These are phyloP conservation scores for Indri indri DNA, from an alignment of 2,113 vertebrate genomes.

Conservation along the genomic window DNA sequence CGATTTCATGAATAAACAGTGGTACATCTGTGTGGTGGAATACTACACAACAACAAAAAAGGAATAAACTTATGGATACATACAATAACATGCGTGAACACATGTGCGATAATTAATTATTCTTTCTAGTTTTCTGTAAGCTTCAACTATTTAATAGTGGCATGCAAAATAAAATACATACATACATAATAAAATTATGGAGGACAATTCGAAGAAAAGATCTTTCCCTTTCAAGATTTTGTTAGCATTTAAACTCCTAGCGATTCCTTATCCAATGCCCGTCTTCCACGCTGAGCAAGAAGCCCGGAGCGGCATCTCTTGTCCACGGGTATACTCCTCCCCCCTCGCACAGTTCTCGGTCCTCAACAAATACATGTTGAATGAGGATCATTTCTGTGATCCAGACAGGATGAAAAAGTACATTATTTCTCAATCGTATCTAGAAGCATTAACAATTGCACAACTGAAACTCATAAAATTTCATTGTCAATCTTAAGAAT, in stretches of 20 bases:
- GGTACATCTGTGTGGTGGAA: fast-evolving
- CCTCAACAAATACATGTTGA: background rate
- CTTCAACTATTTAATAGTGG: background rate
- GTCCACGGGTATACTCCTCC: fast-evolving
- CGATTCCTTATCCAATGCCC: background rate
- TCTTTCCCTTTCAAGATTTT: background rate
- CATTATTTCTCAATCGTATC: background rate
- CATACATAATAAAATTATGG: too few relatives aligned
- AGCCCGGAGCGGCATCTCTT: fast-evolving
- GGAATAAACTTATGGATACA: fast-evolving
- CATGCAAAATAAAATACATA: background rate
- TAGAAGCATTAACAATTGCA: background rate
- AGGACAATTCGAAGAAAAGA: background rate
- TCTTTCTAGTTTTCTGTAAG: background rate
- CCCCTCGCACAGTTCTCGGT: fast-evolving
- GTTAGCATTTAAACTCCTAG: background rate
- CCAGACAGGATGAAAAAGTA: background rate
- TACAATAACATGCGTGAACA: fast-evolving
- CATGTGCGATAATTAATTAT: fast-evolving
- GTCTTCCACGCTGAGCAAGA: fast-evolving
- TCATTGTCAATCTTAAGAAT: background rate
- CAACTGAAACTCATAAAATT: background rate
- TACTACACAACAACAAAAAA: fast-evolving
- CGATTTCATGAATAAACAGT: fast-evolving
- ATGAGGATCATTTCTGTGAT: background rate